Percentiles rank a stretch among this genome's conserved stretches.
phyloP scores from a whole-genome alignment of 2,888 invertebrate species.

The Tethea ocularis region DNA sequence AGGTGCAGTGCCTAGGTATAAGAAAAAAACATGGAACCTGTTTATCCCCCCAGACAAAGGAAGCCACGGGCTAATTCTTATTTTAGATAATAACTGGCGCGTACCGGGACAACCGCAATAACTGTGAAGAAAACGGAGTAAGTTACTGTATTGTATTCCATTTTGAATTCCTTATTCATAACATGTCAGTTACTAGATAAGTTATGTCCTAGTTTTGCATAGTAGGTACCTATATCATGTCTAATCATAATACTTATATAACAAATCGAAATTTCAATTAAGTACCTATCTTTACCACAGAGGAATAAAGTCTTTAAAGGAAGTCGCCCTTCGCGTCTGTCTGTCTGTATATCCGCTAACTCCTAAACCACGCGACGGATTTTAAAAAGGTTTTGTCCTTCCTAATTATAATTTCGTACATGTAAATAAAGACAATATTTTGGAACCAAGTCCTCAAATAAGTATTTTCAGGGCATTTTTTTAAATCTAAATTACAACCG shows the following conservation, averaged over 20 bases:
- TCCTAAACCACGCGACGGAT: too few species aligned
- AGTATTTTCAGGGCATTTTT: too few species aligned
- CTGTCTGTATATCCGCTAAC: too few species aligned
- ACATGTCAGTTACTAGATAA: constrained; percentile 3
- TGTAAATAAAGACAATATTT: too few species aligned
- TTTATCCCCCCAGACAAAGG: not conserved
- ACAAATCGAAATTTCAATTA: not conserved
- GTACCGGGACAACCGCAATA: constrained; percentile 1
- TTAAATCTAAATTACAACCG: too few species aligned
- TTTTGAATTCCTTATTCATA: constrained; percentile 4
- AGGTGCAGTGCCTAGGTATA: not conserved
- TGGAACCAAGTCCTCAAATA: too few species aligned
- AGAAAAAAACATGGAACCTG: not conserved
- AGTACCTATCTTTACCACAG: too few species aligned
- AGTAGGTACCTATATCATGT: not conserved
- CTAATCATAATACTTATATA: constrained; percentile 4
- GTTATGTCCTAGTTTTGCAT: constrained; percentile 4
- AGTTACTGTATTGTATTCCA: not conserved
- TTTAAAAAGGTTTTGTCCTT: too few species aligned
- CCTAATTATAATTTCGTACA: too few species aligned
- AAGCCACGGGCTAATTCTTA: not conserved
- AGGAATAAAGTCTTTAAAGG: too few species aligned
- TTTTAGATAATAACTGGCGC: not conserved
- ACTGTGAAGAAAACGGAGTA: not conserved
- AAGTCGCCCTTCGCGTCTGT: too few species aligned